Base-by-base conservation (phyloP, 1,140 invertebrate genomes). In the Euschistus heros region DNA sequence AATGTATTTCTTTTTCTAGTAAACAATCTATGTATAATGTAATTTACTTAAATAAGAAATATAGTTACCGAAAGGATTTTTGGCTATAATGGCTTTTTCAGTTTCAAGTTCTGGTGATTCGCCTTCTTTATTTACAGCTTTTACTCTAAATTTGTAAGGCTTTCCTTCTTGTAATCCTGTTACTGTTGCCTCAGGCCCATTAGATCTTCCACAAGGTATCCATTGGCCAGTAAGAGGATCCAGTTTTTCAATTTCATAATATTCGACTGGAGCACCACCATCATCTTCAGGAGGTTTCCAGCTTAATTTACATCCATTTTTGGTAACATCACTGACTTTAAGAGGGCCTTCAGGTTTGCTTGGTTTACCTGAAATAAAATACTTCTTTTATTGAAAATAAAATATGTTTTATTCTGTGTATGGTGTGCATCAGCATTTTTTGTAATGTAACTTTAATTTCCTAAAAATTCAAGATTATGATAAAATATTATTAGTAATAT, bases 71-170 rank as follows among this genome's bases (percentile, higher is more conserved):
- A 89, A 99, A 70, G 96, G 96, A 91, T 99, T 97, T 77, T 99
- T 99, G 59, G 97, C 97, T 70, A 96, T 86, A 63, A 96, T 96
- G 26, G 91, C 83, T 73, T 94, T 91, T 63, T 96, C 92, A 3
- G 92, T 89, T 75, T 96, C 93, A 44, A 99, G 77, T 69, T 94
- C 91, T 69, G 97, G 94, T 37, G 94, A 97, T 75, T 96, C 92
- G 24, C 97, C 97, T 76, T 98, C 94, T 73, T 94, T 94, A 74
- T 99, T 99, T n/a, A 98, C 93, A 22, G 97, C 97, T 71, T 91
- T 89, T 0, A 99, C 96, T 52, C 97, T 82, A 85, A 99, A 99
- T 80, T 98, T 97, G 78, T 99, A 99, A 10, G 92, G 91, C 76
- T 99, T 97, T 59, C 94, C 92, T 76, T 96, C 90, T 70, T 91